These are phyloP conservation scores for Pseudococcus longispinus DNA, from an alignment of 2,888 invertebrate genomes.

Conservation along the genomic window DNA sequence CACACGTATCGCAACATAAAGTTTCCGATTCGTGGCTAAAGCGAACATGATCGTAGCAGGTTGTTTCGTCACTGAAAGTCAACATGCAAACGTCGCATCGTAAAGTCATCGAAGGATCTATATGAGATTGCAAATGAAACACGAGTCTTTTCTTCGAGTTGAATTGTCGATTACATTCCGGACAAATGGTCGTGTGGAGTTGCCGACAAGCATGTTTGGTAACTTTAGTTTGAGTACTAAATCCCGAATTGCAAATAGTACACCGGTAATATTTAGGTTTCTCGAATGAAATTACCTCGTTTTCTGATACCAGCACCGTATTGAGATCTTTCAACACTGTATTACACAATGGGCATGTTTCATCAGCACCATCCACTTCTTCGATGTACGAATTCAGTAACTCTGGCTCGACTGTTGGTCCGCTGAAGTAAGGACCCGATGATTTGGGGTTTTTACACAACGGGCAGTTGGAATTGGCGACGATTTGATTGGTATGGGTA, in stretches of 20 bases:
- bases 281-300: constrained; percentile 56
- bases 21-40: constrained; percentile 59
- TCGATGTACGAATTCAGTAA: constrained; percentile 44
- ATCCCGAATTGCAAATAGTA: constrained; percentile 57
- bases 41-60: constrained; percentile 66
- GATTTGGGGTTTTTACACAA: constrained; percentile 47
- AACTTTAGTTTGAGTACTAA: constrained; percentile 58
- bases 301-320: constrained; percentile 48
- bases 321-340: constrained; percentile 41
- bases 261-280: constrained; percentile 58
- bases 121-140: constrained; percentile 66
- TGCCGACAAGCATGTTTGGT: constrained; percentile 58
- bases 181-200: constrained; percentile 57
- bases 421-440: background rate
- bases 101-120: constrained; percentile 59
- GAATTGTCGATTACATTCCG: constrained; percentile 64
- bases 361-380: constrained; percentile 45
- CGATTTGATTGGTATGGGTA: constrained; percentile 45
- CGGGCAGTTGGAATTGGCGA: constrained; percentile 38
- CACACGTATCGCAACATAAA: constrained; percentile 59
- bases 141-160: constrained; percentile 67
- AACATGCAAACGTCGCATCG: constrained; percentile 60
- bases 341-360: constrained; percentile 44
- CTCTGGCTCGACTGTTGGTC: constrained; percentile 27
- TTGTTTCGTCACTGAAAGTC: constrained; percentile 64